Conservation (phyloP, 1,140 invertebrate species). For the Drosophila dunni region DNA sequence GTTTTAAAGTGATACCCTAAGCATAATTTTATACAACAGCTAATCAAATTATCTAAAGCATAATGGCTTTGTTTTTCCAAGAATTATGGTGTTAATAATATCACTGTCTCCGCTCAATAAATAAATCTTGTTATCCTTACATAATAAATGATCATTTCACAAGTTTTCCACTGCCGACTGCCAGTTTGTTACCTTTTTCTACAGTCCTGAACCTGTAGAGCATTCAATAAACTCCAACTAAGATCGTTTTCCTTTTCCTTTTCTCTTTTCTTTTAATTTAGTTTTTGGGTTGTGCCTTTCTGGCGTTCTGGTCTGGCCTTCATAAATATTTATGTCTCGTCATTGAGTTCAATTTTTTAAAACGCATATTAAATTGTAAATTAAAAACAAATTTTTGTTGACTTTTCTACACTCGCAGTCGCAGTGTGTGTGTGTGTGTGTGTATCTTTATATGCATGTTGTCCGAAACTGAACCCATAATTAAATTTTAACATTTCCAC, state of each 20-base stretch:
- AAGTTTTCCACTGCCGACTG: not conserved
- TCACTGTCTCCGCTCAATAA: not conserved
- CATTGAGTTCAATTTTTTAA: conserved; percentile 82
- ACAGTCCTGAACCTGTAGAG: conserved; percentile 48
- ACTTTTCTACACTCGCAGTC: conserved; percentile 74
- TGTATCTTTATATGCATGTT: conserved; percentile 32
- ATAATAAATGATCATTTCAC: conserved; percentile 16
- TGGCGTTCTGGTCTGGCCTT: conserved; percentile 53
- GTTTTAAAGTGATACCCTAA: no score
- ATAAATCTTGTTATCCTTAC: not conserved
- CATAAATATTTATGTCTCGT: conserved; percentile 80
- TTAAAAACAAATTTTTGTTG: conserved; percentile 83
- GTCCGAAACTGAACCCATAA: conserved; percentile 72
- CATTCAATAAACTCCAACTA: conserved; percentile 28
- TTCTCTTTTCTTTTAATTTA: no score
- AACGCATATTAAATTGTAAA: conserved; percentile 83
- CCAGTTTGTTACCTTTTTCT: conserved; percentile 31
- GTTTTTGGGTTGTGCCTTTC: conserved; percentile 20
- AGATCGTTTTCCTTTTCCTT: conserved; percentile 25
- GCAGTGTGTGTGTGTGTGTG: conserved; percentile 41
- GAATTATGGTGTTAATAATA: conserved; percentile 10
- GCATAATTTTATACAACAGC: no score
- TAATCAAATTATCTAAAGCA: not conserved
- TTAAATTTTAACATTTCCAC: conserved; percentile 83
- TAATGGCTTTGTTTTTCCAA: not conserved